Evolutionary conservation across 2,888 invertebrate genomes (phyloP).

Genomic region (Xestia xanthographa): DNA sequence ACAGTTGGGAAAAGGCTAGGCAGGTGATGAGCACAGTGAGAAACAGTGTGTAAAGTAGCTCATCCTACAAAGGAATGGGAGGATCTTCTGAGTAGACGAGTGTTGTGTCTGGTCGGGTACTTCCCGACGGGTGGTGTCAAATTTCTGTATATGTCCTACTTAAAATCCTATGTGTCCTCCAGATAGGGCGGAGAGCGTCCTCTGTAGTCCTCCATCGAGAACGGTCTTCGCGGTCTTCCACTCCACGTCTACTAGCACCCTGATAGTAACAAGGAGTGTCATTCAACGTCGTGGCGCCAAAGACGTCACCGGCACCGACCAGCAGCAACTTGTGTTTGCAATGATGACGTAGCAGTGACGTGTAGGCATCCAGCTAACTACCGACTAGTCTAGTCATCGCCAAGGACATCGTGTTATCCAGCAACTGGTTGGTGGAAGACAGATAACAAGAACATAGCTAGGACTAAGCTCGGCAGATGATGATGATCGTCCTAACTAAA

Average conservation of each 20-base stretch:
- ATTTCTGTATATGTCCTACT: not conserved
- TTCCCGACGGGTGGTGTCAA: not conserved
- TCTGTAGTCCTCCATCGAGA: not conserved
- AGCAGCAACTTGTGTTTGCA: slow-evolving; percentile 88
- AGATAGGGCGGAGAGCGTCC: not conserved
- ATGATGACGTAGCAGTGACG: slow-evolving; percentile 89
- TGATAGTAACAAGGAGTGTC: slow-evolving; percentile 85
- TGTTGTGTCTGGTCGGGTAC: not conserved
- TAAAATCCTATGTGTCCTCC: no score
- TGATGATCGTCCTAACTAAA: not conserved
- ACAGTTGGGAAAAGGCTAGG: not conserved
- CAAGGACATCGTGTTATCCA: not conserved
- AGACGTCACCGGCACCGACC: no score
- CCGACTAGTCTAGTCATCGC: not conserved
- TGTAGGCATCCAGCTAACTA: slow-evolving; percentile 25
- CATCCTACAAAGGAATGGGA: not conserved
- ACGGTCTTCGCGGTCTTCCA: not conserved
- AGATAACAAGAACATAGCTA: not conserved
- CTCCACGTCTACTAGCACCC: slow-evolving; percentile 73
- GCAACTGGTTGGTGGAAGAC: not conserved
- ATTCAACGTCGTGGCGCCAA: no score
- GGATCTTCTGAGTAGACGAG: not conserved
- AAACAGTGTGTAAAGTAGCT: not conserved
- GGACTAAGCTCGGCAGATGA: not conserved
- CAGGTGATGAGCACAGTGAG: not conserved